Evolutionary conservation across 2,888 invertebrate species (phyloP).

Genomic region (Maniola hyperantus): DNA sequence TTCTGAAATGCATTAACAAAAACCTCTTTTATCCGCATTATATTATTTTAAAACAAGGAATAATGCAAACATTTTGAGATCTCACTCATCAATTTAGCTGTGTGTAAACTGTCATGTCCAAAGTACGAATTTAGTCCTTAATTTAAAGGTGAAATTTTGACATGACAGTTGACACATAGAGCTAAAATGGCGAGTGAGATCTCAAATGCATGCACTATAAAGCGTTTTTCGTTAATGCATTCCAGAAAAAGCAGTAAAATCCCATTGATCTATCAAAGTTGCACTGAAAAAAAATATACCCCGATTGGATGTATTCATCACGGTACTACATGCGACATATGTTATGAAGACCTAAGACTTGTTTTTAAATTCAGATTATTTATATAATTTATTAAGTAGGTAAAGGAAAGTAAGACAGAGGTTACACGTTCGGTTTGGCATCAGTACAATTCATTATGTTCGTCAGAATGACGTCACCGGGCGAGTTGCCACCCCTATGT

Average conservation of each 20-base stretch:
- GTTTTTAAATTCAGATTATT: slow-evolving; percentile 80
- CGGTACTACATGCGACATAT: slow-evolving; percentile 57
- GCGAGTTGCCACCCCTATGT: too few relatives aligned
- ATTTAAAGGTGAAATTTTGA: too few relatives aligned
- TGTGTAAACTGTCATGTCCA: too few relatives aligned
- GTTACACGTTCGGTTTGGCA: not conserved
- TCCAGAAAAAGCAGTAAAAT: not conserved
- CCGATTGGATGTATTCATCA: slow-evolving; percentile 41
- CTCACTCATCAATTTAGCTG: too few relatives aligned
- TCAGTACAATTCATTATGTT: not conserved
- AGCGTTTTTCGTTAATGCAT: not conserved
- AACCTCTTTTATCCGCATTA: not conserved
- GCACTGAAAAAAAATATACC: not conserved
- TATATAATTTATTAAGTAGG: slow-evolving; percentile 81
- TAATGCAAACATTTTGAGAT: slow-evolving; percentile 19
- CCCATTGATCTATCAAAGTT: not conserved
- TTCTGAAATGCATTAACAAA: not conserved
- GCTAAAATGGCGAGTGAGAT: too few relatives aligned
- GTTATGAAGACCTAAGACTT: slow-evolving; percentile 75
- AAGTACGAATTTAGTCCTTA: too few relatives aligned
- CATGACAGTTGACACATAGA: too few relatives aligned
- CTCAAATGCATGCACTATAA: slow-evolving; percentile 10
- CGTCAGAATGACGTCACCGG: too few relatives aligned
- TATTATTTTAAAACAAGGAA: not conserved
- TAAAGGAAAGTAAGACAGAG: slow-evolving; percentile 53